Conservation (phyloP, 2,797 vertebrate species). For the Nyctalus aviator region DNA sequence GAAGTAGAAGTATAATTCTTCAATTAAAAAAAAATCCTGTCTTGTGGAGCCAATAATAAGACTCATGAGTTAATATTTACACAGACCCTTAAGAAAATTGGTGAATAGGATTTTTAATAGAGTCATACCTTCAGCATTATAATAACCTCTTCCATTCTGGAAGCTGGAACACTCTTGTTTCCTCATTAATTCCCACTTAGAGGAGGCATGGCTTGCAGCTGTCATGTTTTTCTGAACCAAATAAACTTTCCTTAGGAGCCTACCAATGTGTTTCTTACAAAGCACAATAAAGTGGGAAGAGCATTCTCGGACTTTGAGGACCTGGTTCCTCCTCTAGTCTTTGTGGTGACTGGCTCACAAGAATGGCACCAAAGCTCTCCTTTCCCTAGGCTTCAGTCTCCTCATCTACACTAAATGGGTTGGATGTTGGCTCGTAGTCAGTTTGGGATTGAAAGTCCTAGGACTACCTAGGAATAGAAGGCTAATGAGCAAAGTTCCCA, state of each 20-base stretch:
- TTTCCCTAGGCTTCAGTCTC: neutral
- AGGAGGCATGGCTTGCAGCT: neutral
- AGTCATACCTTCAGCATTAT: neutral
- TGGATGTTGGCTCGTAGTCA: neutral
- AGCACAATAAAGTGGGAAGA: too few species aligned
- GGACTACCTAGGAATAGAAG: neutral
- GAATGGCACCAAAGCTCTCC: rapidly evolving
- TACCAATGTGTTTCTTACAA: neutral
- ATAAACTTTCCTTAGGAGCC: neutral
- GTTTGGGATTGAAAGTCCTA: neutral
- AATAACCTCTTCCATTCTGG: neutral
- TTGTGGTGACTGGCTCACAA: neutral
- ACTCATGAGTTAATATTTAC: conserved; percentile 1
- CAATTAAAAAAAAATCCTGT: neutral
- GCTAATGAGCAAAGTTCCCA: neutral
- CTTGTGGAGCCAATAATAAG: neutral
- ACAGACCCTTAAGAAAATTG: neutral
- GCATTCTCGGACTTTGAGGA: neutral
- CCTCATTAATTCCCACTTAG: conserved; percentile 34
- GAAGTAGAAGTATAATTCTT: neutral
- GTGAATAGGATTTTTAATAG: neutral
- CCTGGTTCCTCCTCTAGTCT: neutral
- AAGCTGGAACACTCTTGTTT: neutral
- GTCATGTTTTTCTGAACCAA: neutral
- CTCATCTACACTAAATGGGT: too few species aligned